phyloP scores from a whole-genome alignment of 2,888 invertebrate genomes.

The Amaurobius ferox region DNA sequence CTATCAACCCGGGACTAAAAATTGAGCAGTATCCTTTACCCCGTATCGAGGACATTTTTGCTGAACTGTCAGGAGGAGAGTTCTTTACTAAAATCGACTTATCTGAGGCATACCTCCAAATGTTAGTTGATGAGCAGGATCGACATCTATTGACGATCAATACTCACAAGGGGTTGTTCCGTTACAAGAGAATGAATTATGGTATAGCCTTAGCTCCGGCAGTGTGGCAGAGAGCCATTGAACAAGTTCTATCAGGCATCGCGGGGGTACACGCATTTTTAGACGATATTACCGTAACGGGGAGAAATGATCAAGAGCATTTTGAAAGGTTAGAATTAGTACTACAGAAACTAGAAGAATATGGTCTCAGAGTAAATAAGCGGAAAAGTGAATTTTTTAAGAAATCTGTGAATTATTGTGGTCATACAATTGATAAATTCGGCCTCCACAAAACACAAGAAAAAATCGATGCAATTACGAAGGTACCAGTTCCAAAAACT shows the following conservation, averaged over 20 bases:
- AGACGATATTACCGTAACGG: too few species aligned
- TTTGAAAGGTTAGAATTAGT: too few species aligned
- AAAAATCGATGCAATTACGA: too few species aligned
- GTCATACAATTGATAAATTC: too few species aligned
- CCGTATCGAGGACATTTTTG: constrained; percentile 75
- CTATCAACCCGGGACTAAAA: constrained; percentile 74
- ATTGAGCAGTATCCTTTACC: constrained; percentile 76
- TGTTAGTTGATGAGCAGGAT: constrained; percentile 76
- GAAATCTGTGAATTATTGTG: too few species aligned
- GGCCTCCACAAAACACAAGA: too few species aligned
- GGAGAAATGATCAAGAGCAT: too few species aligned
- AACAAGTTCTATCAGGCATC: constrained; percentile 30
- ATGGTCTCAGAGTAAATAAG: too few species aligned
- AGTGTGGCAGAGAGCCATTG: constrained; percentile 74
- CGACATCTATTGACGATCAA: constrained; percentile 76
- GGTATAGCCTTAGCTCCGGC: constrained; percentile 76
- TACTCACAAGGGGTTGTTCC: constrained; percentile 77
- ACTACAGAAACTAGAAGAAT: too few species aligned
- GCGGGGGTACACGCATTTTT: too few species aligned
- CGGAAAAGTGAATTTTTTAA: too few species aligned
- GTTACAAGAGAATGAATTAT: constrained; percentile 75
- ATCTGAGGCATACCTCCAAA: constrained; percentile 76
- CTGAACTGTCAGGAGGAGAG: constrained; percentile 74
- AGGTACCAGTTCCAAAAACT: too few species aligned
- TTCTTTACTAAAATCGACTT: constrained; percentile 75